Evolutionary conservation across 2,888 invertebrate genomes (phyloP), one percentile per base, ranked within the genome.

Genomic region (Petrolisthes manimaculis): DNA sequence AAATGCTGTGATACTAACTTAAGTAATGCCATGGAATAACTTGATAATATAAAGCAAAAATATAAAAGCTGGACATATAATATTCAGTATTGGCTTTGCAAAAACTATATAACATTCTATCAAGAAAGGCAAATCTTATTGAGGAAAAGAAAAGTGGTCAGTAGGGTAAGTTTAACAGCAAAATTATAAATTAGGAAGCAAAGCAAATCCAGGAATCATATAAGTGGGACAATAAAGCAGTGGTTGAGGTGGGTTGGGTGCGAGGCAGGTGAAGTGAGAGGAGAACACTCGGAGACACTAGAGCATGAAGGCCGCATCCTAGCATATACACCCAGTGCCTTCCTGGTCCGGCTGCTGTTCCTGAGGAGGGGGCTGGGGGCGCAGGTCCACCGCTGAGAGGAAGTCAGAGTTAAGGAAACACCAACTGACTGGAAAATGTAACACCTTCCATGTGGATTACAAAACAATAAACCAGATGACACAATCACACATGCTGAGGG

Each of bases 321-420:
- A 92, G 92, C 93, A 92, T 92, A 93, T 93, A 84, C 90, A 89
- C 55, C 91, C 89, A 83, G 88, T 85, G 71, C 90, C 89, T 61
- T 90, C 91, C 83, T 91, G 90, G 77, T 91, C 91, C 87, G 88
- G 89, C 78, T 81, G 90, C 71, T 86, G 84, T 75, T 90, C 89
- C 89, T 90, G 89, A 12, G 89, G 88, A 21, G 90, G 88, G 53
- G 91, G 90, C 77, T 90, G 90, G 51, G 91, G 91, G 80, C 91
- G 89, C 74, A 91, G 89, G 83, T 91, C 90, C 85, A 91, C 91
- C 67, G 90, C 91, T 91, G 87, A 51, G 54, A 24, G 37, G 37
- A 24, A 6, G n/a, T 6, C 53, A 54, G 83, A 80, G 89, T 89
- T 87, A 89, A 89, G 89, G 87, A 89, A 85, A 84, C 80, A 78